These are phyloP conservation scores for Artibeus jamaicensis DNA, from an alignment of 2,797 vertebrate genomes.

Conservation along the genomic window DNA sequence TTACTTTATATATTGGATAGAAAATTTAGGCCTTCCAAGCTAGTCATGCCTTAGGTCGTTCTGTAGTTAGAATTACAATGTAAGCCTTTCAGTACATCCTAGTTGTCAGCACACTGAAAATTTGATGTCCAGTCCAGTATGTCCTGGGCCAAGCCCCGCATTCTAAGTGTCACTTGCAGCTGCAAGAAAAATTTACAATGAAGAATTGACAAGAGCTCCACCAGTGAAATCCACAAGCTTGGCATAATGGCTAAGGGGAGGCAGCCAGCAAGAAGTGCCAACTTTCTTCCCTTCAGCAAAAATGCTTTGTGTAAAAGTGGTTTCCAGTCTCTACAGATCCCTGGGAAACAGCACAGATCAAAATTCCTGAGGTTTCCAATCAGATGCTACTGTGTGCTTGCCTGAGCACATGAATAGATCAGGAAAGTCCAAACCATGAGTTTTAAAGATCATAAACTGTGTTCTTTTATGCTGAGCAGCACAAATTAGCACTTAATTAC, in stretches of 20 bases:
- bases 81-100: background rate
- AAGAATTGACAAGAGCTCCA: background rate
- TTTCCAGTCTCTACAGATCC: background rate
- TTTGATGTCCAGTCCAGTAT: background rate
- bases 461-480: background rate
- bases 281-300: conserved; percentile 60
- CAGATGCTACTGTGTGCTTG: background rate
- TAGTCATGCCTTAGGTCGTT: background rate
- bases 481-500: background rate
- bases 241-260: conserved; percentile 66
- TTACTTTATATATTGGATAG: background rate
- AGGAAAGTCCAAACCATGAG: background rate
- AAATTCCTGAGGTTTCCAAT: background rate
- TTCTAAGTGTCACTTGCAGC: background rate
- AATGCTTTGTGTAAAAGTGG: conserved; percentile 46
- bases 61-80: background rate
- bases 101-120: background rate
- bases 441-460: background rate
- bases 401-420: background rate
- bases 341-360: background rate
- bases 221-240: background rate
- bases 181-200: background rate
- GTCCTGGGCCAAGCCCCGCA: background rate
- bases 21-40: background rate
- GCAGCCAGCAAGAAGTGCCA: conserved; percentile 62